These are phyloP conservation scores for Germaria angustata DNA, from an alignment of 2,888 invertebrate genomes.

Conservation along the genomic window DNA sequence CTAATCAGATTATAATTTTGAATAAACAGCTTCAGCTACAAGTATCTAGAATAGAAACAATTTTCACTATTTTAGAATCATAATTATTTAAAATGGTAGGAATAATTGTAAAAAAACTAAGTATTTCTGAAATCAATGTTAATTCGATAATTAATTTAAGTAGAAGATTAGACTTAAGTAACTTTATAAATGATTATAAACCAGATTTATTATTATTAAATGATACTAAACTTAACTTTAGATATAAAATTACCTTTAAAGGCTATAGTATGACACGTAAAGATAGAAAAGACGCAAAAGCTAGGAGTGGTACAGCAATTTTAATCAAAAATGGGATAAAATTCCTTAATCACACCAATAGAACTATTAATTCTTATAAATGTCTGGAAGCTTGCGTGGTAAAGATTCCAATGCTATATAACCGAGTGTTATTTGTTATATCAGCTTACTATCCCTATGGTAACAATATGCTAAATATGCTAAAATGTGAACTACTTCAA, in stretches of 20 bases:
- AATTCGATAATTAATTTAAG: constrained; percentile 46
- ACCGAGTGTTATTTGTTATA: constrained; percentile 19
- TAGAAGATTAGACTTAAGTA: constrained; percentile 31
- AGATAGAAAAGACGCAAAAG: constrained; percentile 2
- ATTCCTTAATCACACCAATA: constrained; percentile 7
- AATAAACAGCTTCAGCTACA: constrained; percentile 43
- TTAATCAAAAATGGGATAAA: constrained; percentile 38
- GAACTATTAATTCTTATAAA: constrained; percentile 15
- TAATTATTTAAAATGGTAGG: constrained; percentile 22
- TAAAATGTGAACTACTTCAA: not conserved
- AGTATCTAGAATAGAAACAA: too few relatives aligned
- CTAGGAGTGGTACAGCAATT: constrained; percentile 34
- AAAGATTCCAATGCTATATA: not conserved
- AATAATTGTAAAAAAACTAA: constrained; percentile 27
- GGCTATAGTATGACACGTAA: constrained; percentile 5
- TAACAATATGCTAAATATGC: constrained; percentile 9
- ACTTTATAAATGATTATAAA: constrained; percentile 23
- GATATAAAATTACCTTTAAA: constrained; percentile 25
- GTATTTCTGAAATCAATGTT: constrained; percentile 32
- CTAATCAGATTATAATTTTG: constrained; percentile 40
- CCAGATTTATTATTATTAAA: constrained; percentile 35
- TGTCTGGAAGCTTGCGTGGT: constrained; percentile 17
- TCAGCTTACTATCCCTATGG: constrained; percentile 39
- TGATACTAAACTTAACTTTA: constrained; percentile 37
- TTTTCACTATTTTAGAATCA: constrained; percentile 9